Evolutionary conservation across 2,113 vertebrate species (phyloP).

Genomic region (Junco hyemalis): DNA sequence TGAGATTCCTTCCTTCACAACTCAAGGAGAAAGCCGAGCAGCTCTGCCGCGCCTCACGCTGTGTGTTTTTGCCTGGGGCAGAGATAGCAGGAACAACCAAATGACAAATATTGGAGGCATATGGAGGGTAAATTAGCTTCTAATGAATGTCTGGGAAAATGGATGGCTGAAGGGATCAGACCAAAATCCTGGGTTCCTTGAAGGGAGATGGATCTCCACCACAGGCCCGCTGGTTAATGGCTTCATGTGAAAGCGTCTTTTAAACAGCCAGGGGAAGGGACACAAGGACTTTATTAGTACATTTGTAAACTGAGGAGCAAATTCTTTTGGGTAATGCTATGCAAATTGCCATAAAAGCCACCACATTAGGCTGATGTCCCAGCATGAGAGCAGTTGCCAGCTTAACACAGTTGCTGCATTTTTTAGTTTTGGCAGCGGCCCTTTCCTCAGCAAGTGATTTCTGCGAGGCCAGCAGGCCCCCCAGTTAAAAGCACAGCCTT

Average conservation of each 20-base stretch:
- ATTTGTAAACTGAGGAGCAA: constrained; percentile 8
- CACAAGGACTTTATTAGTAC: constrained; percentile 5
- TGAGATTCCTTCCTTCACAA: background rate
- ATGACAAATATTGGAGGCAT: constrained; percentile 68
- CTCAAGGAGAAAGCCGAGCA: constrained; percentile 46
- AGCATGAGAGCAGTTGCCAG: constrained; percentile 14
- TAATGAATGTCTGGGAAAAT: constrained; percentile 65
- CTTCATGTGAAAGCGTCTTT: background rate
- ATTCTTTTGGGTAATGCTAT: constrained; percentile 45
- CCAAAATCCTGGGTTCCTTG: constrained; percentile 40
- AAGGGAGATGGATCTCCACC: constrained; percentile 20
- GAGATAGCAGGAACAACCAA: constrained; percentile 38
- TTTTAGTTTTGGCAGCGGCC: constrained; percentile 4
- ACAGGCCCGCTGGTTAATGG: constrained; percentile 10
- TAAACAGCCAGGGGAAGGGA: background rate
- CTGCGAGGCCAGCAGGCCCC: background rate
- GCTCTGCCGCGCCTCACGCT: constrained; percentile 36
- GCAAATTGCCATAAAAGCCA: constrained; percentile 33
- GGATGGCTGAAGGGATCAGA: constrained; percentile 24
- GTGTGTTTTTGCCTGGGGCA: constrained; percentile 67
- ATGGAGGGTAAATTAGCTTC: constrained; percentile 68
- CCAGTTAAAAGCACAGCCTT: background rate
- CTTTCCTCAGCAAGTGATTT: constrained; percentile 8
- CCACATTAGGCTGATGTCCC: constrained; percentile 24
- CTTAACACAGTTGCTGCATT: background rate